Evolutionary conservation across 2,797 vertebrate species (phyloP).

Genomic region (Octomys mimax): DNA sequence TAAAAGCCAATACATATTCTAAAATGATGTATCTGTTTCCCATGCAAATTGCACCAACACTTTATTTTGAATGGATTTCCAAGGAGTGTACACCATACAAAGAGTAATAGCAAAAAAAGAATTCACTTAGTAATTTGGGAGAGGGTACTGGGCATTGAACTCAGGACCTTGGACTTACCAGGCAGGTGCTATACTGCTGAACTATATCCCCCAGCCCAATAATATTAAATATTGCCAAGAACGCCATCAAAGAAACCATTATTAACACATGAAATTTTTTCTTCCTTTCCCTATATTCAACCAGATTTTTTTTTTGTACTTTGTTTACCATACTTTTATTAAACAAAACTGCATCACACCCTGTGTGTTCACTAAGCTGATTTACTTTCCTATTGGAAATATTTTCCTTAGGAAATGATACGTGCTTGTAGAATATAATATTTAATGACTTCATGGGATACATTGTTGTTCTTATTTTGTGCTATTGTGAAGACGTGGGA

Average conservation of each 20-base stretch:
- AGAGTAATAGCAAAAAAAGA: background rate
- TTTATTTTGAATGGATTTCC: conserved; percentile 9
- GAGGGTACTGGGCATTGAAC: too few relatives aligned
- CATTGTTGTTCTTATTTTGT: background rate
- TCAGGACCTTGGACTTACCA: too few relatives aligned
- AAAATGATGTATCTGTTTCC: background rate
- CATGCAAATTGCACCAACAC: background rate
- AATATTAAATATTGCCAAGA: background rate
- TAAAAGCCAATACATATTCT: background rate
- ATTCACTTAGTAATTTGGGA: background rate
- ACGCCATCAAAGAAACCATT: background rate
- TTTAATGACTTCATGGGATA: background rate
- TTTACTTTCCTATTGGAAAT: background rate
- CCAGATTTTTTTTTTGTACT: background rate
- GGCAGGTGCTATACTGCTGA: too few relatives aligned
- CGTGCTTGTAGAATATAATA: background rate
- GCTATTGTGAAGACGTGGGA: background rate
- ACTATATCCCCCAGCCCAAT: too few relatives aligned
- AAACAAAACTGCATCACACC: background rate
- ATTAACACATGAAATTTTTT: background rate
- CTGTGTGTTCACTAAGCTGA: background rate
- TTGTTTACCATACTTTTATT: background rate
- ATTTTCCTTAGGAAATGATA: conserved; percentile 18
- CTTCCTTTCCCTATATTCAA: background rate
- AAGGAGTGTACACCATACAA: background rate